phyloP scores from a whole-genome alignment of 2,888 invertebrate genomes.

The Hypselothyrea guttata region DNA sequence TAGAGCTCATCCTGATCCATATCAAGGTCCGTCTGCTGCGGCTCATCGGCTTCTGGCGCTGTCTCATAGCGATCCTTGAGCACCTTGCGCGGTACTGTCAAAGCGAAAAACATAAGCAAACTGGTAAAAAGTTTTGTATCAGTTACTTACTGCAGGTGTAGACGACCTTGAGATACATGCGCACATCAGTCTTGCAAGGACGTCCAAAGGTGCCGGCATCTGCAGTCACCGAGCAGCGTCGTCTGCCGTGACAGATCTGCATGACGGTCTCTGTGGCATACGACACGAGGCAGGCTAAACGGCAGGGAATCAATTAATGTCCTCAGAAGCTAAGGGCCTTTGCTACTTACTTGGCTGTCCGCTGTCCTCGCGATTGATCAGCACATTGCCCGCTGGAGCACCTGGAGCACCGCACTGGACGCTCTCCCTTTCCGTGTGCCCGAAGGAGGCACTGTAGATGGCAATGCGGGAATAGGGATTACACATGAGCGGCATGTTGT shows the following conservation, averaged over 20 bases:
- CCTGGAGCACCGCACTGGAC: slow-evolving; percentile 87
- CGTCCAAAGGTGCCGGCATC: slow-evolving; percentile 92
- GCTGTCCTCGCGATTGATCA: slow-evolving; percentile 62
- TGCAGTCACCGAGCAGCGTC: slow-evolving; percentile 90
- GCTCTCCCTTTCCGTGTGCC: slow-evolving; percentile 93
- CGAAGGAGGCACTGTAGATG: slow-evolving; percentile 96
- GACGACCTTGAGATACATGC: slow-evolving; percentile 93
- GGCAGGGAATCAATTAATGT: too few species aligned
- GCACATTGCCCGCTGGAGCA: slow-evolving; percentile 82
- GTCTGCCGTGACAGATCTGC: slow-evolving; percentile 92
- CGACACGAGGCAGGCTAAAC: slow-evolving; percentile 91
- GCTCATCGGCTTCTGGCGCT: slow-evolving; percentile 90
- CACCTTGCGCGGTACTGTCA: slow-evolving; percentile 91
- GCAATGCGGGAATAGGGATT: slow-evolving; percentile 94
- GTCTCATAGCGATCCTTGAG: slow-evolving; percentile 92
- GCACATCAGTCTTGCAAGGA: slow-evolving; percentile 90
- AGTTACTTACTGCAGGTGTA: slow-evolving; percentile 91
- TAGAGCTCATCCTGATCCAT: slow-evolving; percentile 84
- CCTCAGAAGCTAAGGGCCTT: slow-evolving; percentile 32
- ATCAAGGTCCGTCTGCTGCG: slow-evolving; percentile 83
- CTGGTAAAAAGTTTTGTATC: background rate
- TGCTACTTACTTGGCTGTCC: slow-evolving; percentile 74
- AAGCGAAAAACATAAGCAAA: background rate
- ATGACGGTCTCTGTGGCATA: slow-evolving; percentile 96
- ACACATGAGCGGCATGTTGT: slow-evolving; percentile 93